These are phyloP conservation scores for Conistra vaccinii DNA, from an alignment of 2,888 invertebrate genomes.

Conservation along the genomic window DNA sequence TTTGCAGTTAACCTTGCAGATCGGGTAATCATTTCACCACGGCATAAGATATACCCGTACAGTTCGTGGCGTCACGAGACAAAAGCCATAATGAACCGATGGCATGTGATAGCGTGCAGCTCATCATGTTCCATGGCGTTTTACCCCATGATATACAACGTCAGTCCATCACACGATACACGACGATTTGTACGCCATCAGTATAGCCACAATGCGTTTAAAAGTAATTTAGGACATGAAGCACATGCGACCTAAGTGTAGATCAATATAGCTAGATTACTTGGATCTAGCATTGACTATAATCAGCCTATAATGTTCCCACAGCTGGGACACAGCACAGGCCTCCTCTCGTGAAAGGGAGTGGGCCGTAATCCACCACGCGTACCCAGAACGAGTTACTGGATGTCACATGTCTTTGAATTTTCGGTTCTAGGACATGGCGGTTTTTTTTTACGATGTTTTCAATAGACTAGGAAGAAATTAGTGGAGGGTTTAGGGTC, in stretches of 20 bases:
- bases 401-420: too few relatives aligned
- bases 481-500: too few relatives aligned
- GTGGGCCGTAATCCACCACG: too few relatives aligned
- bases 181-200: slow-evolving; percentile 21
- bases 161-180: slow-evolving; percentile 1
- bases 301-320: too few relatives aligned
- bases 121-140: slow-evolving; percentile 11
- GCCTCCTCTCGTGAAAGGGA: too few relatives aligned
- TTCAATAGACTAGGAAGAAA: too few relatives aligned
- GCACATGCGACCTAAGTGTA: neutral
- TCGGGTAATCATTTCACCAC: neutral
- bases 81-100: slow-evolving; percentile 30
- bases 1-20: neutral
- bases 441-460: too few relatives aligned
- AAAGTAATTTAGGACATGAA: neutral
- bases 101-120: slow-evolving; percentile 29
- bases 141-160: neutral
- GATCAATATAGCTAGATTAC: neutral
- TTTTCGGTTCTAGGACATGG: too few relatives aligned
- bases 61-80: neutral
- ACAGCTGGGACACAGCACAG: too few relatives aligned
- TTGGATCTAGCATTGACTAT: too few relatives aligned
- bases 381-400: too few relatives aligned
- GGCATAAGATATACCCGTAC: neutral
- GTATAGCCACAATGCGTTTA: neutral